Evolutionary conservation across 2,797 vertebrate species (phyloP).

Genomic region (Hydrocynus forskahlii): DNA sequence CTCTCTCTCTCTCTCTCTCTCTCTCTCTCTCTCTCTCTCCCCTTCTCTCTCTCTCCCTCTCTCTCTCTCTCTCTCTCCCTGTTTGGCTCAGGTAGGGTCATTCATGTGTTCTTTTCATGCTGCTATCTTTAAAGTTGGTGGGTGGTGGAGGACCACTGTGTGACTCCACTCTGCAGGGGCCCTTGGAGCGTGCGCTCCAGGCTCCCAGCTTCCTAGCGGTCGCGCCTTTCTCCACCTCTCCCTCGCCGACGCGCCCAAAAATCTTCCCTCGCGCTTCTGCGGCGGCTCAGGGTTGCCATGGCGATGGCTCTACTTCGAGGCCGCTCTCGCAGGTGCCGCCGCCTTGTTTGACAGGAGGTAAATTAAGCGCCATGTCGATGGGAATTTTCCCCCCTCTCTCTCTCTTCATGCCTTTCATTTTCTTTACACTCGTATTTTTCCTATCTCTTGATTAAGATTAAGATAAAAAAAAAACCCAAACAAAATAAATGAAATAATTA

Average conservation of each 20-base stretch:
- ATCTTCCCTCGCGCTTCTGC: neutral
- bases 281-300: constrained; percentile 40
- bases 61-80: too few species aligned
- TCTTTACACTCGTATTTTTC: neutral
- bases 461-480: neutral
- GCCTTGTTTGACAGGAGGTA: constrained; percentile 31
- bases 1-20: neutral
- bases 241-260: neutral
- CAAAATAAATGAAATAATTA: constrained; percentile 8
- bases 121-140: constrained; percentile 44
- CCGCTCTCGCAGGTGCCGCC: constrained; percentile 28
- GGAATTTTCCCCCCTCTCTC: neutral
- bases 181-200: too few species aligned
- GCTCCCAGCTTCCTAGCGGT: too few species aligned
- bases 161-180: too few species aligned
- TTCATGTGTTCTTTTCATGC: constrained; percentile 37
- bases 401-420: neutral
- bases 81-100: constrained; percentile 46
- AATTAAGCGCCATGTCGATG: constrained; percentile 17
- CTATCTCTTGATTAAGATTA: neutral
- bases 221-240: too few species aligned
- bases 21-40: neutral
- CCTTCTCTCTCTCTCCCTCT: neutral
- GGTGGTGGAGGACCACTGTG: constrained; percentile 1
- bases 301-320: constrained; percentile 23